phyloP scores from a whole-genome alignment of 2,888 invertebrate genomes.

The Portevinia maculata region DNA sequence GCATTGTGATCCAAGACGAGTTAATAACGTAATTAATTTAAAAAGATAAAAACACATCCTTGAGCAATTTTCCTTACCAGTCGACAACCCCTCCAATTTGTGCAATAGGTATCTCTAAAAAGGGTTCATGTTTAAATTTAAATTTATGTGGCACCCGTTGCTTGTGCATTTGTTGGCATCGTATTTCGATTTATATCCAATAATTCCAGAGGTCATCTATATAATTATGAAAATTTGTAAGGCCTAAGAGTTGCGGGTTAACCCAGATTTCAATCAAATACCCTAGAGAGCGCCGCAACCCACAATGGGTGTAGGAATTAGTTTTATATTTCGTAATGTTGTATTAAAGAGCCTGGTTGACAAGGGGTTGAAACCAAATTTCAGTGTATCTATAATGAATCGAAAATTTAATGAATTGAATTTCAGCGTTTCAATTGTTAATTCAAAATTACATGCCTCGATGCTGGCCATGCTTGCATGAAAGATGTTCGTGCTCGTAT shows the following conservation, averaged over 20 bases:
- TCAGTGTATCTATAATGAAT: conserved; percentile 30
- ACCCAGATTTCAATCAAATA: conserved; percentile 44
- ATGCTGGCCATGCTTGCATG: conserved; percentile 7
- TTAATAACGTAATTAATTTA: too few relatives aligned
- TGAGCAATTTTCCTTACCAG: background rate
- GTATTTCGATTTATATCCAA: conserved; percentile 33
- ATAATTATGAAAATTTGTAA: conserved; percentile 49
- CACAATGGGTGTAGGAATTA: conserved; percentile 11
- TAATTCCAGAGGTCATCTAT: conserved; percentile 19
- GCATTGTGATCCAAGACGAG: too few relatives aligned
- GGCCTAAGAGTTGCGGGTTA: conserved; percentile 30
- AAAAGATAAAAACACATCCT: too few relatives aligned
- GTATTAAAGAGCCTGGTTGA: background rate
- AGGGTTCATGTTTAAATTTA: conserved; percentile 26
- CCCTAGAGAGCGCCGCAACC: conserved; percentile 11
- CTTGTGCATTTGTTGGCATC: conserved; percentile 12
- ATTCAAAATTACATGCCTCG: conserved; percentile 53
- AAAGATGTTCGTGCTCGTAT: conserved; percentile 16
- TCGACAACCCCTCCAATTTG: background rate
- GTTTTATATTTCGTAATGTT: conserved; percentile 10
- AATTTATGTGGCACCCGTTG: conserved; percentile 18
- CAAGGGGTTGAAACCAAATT: background rate
- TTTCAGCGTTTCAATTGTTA: conserved; percentile 54
- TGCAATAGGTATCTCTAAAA: conserved; percentile 16
- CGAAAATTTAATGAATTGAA: conserved; percentile 53